Conservation (phyloP, 2,113 vertebrate species). For the Heloderma charlesbogerti region DNA sequence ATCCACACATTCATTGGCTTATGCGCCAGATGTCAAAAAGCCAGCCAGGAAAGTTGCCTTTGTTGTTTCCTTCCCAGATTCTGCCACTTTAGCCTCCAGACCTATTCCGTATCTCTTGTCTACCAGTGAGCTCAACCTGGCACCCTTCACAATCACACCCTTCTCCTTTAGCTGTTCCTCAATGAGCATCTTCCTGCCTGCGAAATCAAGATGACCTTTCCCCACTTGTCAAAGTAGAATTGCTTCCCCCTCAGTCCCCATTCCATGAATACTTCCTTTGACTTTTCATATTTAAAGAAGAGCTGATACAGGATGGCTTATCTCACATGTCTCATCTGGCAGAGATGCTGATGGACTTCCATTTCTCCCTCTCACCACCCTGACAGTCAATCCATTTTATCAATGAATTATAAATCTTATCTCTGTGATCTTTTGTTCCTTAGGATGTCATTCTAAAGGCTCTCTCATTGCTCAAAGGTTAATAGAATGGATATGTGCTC, state of each 20-base stretch:
- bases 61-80: not conserved
- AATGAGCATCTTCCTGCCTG: not conserved
- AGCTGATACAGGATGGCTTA: slow-evolving; percentile 32
- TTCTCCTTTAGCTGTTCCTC: not conserved
- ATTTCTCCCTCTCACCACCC: not conserved
- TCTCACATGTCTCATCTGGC: slow-evolving; percentile 1
- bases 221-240: not conserved
- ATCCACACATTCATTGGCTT: too few species aligned
- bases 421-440: slow-evolving; percentile 25
- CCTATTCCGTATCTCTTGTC: not conserved
- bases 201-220: slow-evolving; percentile 39
- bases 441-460: slow-evolving; percentile 4
- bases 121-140: not conserved
- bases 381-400: not conserved
- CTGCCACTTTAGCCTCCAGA: too few species aligned
- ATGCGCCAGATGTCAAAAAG: not conserved
- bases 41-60: not conserved
- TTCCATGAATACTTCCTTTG: slow-evolving; percentile 22
- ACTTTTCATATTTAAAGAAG: slow-evolving; percentile 17
- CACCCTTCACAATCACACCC: rapidly evolving
- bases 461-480: not conserved
- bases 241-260: slow-evolving; percentile 8
- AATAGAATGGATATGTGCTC: slow-evolving; percentile 4
- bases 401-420: not conserved
- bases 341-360: not conserved